Conservation (phyloP, 2,797 vertebrate species). For the Notoglanidium macrostoma region DNA sequence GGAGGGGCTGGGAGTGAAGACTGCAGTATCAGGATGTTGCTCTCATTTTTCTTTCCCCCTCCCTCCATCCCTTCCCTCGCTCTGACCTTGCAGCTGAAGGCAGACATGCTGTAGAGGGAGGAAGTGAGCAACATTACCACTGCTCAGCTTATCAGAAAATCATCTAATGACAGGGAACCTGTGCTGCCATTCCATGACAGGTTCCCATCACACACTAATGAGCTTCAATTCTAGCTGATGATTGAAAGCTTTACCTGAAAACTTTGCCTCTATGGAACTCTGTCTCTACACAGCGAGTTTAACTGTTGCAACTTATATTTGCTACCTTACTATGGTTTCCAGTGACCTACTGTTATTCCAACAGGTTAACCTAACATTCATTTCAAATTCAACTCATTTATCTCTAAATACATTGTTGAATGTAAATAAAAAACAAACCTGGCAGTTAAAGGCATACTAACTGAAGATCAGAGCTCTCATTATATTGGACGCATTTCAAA, state of each 20-base stretch:
- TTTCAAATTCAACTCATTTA: background rate
- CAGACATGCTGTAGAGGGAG: constrained; percentile 41
- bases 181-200: constrained; percentile 8
- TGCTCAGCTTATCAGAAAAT: constrained; percentile 52
- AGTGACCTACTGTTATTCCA: background rate
- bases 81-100: constrained; percentile 57
- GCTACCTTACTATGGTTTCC: no score
- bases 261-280: background rate
- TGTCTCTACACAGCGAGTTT: background rate
- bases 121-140: constrained; percentile 18
- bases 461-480: background rate
- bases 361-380: background rate
- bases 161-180: constrained; percentile 42
- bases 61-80: constrained; percentile 11
- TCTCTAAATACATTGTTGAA: no score
- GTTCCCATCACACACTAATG: background rate
- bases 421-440: background rate
- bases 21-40: constrained; percentile 33
- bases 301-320: background rate
- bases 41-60: background rate
- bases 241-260: background rate
- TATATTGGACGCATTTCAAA: background rate
- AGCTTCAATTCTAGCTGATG: background rate
- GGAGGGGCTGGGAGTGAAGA: constrained; percentile 12
- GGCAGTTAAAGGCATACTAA: background rate